Base-by-base conservation (phyloP, 2,797 vertebrate species). In the Chanos chanos region DNA sequence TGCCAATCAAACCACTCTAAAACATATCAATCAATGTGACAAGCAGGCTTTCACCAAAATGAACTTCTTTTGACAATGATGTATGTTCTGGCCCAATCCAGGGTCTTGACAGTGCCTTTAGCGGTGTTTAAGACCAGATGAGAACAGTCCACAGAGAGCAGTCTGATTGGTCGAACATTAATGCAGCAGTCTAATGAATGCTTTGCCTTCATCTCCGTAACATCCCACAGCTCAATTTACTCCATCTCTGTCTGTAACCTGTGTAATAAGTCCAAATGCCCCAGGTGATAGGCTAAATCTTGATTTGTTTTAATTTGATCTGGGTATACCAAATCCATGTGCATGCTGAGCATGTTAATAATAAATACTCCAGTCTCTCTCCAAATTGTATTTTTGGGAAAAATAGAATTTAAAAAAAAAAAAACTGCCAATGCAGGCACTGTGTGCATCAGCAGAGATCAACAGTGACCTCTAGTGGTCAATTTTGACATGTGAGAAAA, bases 391-490 rank as follows among this genome's bases (percentile, higher is more conserved):
- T n/a, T n/a, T n/a, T n/a, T n/a, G n/a, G n/a, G n/a, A n/a, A 33
- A 33, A 33, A 33, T 50, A 50, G 50, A 9, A 50, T 33, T 19
- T 19, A 48, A 50, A 50, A 33, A n/a, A n/a, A n/a, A n/a, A n/a
- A n/a, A n/a, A n/a, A n/a, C n/a, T n/a, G n/a, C n/a, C n/a, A n/a
- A n/a, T n/a, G n/a, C n/a, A n/a, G n/a, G n/a, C n/a, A n/a, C 19
- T 54, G 15, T 50, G 9, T 62, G 78, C 73, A 59, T 86, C 71
- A n/a, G 71, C 55, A 77, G 65, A 81, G 83, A 80, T 54, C 84
- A 83, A 86, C 72, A 81, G 77, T 75, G 77, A 59, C 84, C 81
- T 86, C 88, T 86, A 71, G 82, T 85, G 88, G 85, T 72, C 71
- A 61, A 15, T 75, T 68, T 47, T 5, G n/a, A n/a, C n/a, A n/a